phyloP scores from a whole-genome alignment of 2,888 invertebrate species.

The Eristalis arbustorum region DNA sequence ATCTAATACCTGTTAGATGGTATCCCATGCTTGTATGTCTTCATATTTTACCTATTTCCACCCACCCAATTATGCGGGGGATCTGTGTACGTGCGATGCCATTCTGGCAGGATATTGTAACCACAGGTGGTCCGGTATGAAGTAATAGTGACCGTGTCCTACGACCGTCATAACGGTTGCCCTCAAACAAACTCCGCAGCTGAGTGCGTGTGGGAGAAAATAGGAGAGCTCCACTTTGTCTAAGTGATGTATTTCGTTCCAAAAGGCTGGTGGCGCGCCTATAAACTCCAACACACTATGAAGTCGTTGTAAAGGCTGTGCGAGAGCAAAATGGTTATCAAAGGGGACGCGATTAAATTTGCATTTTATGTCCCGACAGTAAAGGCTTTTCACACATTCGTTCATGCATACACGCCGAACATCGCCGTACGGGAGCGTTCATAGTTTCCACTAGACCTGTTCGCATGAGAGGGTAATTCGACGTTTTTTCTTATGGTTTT shows the following conservation, averaged over 20 bases:
- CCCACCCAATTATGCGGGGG: background rate
- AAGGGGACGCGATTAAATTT: conserved; percentile 65
- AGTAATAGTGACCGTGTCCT: background rate
- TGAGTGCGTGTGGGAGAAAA: background rate
- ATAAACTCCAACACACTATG: conserved; percentile 32
- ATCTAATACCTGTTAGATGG: conserved; percentile 42
- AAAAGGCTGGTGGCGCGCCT: background rate
- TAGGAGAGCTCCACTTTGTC: background rate
- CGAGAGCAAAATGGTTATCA: conserved; percentile 43
- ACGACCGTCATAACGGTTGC: background rate
- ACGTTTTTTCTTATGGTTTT: background rate
- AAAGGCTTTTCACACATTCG: conserved; percentile 11
- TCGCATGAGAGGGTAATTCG: background rate
- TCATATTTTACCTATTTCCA: conserved; percentile 31
- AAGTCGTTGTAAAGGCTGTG: conserved; percentile 44
- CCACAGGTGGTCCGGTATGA: background rate
- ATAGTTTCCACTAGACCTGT: conserved; percentile 8
- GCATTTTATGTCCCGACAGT: conserved; percentile 52
- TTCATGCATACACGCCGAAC: background rate
- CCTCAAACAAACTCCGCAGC: background rate
- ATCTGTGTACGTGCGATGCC: too few relatives aligned
- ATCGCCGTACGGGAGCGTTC: background rate
- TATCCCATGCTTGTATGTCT: conserved; percentile 27
- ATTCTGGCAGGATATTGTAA: too few relatives aligned
- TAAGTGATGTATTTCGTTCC: background rate